Evolutionary conservation across 1,140 invertebrate genomes (phyloP).

Genomic region (Monomorium pharaonis): DNA sequence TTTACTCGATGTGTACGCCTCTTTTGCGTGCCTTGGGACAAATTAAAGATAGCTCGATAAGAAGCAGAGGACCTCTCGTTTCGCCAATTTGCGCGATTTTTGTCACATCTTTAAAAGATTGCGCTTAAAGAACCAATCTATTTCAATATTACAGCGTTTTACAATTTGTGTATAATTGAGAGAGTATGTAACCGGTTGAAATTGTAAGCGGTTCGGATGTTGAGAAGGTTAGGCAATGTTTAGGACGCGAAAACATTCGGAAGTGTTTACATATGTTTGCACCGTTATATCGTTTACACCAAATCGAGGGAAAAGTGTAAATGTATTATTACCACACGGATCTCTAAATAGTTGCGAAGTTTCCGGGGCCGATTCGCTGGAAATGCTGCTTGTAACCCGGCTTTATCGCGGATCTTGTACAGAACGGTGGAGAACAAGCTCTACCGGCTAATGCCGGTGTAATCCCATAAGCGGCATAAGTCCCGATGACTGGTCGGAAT

Average conservation of each 20-base stretch:
- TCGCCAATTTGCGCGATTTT: neutral
- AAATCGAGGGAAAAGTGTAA: neutral
- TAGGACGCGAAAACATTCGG: neutral
- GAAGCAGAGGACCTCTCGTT: neutral
- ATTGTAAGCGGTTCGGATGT: neutral
- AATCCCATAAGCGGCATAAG: constrained; percentile 83
- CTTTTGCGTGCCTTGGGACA: neutral
- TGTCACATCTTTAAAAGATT: neutral
- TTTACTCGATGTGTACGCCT: constrained; percentile 22
- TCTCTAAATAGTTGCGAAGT: constrained; percentile 54
- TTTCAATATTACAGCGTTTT: neutral
- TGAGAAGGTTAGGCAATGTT: neutral
- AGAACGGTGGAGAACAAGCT: constrained; percentile 79
- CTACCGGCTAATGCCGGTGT: constrained; percentile 78
- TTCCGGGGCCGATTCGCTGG: constrained; percentile 20
- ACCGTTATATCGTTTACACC: neutral
- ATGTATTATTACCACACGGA: constrained; percentile 26
- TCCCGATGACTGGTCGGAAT: constrained; percentile 80
- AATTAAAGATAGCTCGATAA: neutral
- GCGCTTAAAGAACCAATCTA: neutral
- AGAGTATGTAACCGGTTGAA: neutral
- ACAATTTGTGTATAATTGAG: neutral
- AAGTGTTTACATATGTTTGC: neutral
- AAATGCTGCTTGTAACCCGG: constrained; percentile 53
- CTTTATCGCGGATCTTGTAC: constrained; percentile 67